These are phyloP conservation scores for Dryoscopus gambensis DNA, from an alignment of 2,113 vertebrate genomes.

Conservation along the genomic window DNA sequence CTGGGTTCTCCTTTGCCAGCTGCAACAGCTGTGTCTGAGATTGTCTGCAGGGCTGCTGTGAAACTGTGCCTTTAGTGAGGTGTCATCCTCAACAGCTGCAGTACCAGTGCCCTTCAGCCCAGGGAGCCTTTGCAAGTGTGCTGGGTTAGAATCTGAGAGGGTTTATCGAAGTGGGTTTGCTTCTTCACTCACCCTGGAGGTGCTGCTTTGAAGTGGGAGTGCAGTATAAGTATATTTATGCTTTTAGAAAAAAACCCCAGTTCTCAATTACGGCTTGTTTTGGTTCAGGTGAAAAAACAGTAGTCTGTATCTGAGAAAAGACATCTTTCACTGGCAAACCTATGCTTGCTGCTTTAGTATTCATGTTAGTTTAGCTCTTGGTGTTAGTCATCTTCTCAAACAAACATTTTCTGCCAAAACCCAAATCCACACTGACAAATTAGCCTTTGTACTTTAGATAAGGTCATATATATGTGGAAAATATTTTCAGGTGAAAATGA, in stretches of 20 bases:
- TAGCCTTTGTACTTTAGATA: not conserved
- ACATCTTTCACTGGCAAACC: not conserved
- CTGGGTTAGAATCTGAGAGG: not conserved
- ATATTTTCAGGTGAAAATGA: not conserved
- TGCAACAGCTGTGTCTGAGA: not conserved
- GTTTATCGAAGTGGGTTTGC: not conserved
- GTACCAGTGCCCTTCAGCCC: not conserved
- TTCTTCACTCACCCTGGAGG: not conserved
- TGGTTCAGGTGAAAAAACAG: not conserved
- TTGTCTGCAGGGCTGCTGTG: not conserved
- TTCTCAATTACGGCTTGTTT: not conserved
- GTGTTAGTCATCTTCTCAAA: not conserved
- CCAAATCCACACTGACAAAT: not conserved
- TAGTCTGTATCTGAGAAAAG: not conserved
- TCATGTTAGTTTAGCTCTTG: not conserved
- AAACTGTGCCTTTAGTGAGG: not conserved
- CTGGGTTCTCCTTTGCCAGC: not conserved
- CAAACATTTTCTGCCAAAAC: not conserved
- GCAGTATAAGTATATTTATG: not conserved
- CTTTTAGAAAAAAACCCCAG: rapidly evolving
- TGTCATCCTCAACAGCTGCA: not conserved
- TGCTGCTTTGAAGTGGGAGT: not conserved
- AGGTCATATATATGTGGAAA: not conserved
- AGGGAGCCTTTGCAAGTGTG: not conserved
- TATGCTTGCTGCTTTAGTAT: not conserved